These are phyloP conservation scores for Pelosia muscerda DNA, from an alignment of 2,888 invertebrate species.

Conservation along the genomic window DNA sequence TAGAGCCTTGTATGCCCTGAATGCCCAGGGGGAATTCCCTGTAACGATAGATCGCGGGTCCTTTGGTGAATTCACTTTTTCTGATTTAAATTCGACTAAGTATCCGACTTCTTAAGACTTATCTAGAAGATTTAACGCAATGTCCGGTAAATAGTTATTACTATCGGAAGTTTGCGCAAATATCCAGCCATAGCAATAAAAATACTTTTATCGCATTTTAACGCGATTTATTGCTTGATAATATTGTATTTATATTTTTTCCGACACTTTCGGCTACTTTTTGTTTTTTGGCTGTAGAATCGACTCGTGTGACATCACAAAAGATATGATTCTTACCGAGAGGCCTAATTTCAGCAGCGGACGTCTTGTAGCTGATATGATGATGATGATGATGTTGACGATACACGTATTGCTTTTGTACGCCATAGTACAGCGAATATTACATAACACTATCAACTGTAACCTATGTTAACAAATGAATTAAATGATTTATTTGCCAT, in stretches of 20 bases:
- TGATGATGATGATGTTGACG: too few relatives aligned
- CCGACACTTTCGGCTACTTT: conserved; percentile 1
- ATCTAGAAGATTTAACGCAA: not conserved
- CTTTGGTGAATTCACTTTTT: too few relatives aligned
- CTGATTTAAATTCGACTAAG: not conserved
- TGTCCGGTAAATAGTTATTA: not conserved
- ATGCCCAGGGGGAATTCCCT: too few relatives aligned
- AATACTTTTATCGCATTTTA: conserved; percentile 1
- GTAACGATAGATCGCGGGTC: too few relatives aligned
- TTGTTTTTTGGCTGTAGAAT: not conserved
- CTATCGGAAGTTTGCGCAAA: conserved; percentile 2
- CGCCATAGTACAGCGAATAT: too few relatives aligned
- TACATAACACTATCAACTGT: too few relatives aligned
- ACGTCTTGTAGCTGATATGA: too few relatives aligned
- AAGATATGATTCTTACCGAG: not conserved
- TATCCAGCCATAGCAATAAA: conserved; percentile 6
- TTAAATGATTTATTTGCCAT: too few relatives aligned
- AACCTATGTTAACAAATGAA: too few relatives aligned
- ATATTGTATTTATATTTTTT: not conserved
- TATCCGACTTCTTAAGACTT: not conserved
- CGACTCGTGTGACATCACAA: not conserved
- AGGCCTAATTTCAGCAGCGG: too few relatives aligned
- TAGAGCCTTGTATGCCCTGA: too few relatives aligned
- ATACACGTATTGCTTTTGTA: too few relatives aligned
- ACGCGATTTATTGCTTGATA: not conserved